phyloP scores from a whole-genome alignment of 2,113 vertebrate genomes.

The Pica pica region DNA sequence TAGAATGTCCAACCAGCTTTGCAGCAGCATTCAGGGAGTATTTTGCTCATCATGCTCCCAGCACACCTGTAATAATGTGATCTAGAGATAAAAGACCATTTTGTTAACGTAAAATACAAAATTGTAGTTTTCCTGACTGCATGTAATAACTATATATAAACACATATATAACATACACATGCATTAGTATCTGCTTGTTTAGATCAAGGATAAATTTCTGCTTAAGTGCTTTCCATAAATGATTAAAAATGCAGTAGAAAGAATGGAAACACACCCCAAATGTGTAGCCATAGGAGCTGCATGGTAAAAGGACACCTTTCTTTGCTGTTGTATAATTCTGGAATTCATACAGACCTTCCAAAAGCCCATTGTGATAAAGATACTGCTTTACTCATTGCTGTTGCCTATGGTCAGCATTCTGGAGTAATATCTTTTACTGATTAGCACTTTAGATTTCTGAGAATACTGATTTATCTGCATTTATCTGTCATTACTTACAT shows the following conservation, averaged over 20 bases:
- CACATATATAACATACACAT: not conserved
- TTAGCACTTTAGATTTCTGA: not conserved
- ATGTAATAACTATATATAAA: not conserved
- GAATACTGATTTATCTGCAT: not conserved
- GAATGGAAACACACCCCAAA: not conserved
- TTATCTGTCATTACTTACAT: not conserved
- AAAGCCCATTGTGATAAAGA: not conserved
- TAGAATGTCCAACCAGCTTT: not conserved
- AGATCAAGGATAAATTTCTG: not conserved
- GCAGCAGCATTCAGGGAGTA: not conserved
- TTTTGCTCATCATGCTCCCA: not conserved
- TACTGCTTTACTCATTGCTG: not conserved
- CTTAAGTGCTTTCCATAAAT: not conserved
- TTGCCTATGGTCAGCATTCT: not conserved
- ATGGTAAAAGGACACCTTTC: not conserved
- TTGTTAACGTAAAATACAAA: not conserved
- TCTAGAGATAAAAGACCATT: not conserved
- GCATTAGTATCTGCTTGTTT: not conserved
- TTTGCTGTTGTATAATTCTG: conserved; percentile 15
- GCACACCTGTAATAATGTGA: not conserved
- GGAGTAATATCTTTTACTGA: not conserved
- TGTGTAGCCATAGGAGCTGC: not conserved
- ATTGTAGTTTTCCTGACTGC: not conserved
- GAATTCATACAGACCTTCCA: not conserved
- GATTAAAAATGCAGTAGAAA: not conserved